Conservation (phyloP, 2,797 vertebrate genomes). For the Danio kyathit region DNA sequence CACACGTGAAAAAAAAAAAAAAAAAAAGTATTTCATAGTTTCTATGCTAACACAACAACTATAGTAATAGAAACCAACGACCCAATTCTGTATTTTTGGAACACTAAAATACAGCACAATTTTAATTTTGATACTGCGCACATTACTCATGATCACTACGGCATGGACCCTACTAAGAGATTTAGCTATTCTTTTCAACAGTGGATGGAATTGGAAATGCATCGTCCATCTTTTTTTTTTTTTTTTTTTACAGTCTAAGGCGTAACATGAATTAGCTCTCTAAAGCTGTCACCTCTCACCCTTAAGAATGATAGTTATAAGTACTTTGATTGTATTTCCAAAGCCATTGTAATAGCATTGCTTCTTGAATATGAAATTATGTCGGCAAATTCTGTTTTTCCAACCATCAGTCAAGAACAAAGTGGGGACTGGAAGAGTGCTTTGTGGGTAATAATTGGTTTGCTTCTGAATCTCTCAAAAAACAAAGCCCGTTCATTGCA, state of each 20-base stretch:
- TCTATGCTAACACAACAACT: too few relatives aligned
- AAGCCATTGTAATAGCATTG: constrained; percentile 39
- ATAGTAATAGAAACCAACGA: too few relatives aligned
- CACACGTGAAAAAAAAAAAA: too few relatives aligned
- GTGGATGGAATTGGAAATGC: too few relatives aligned
- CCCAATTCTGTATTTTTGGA: too few relatives aligned
- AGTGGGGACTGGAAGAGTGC: constrained; percentile 23
- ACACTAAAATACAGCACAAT: too few relatives aligned
- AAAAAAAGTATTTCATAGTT: too few relatives aligned
- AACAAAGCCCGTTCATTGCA: constrained; percentile 31
- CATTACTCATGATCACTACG: too few relatives aligned
- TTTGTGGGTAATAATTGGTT: constrained; percentile 52
- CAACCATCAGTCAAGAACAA: constrained; percentile 46
- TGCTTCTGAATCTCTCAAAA: constrained; percentile 37
- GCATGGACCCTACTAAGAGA: too few relatives aligned
- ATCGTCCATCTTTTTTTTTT: too few relatives aligned
- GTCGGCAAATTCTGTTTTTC: constrained; percentile 36
- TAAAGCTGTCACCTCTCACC: constrained; percentile 23
- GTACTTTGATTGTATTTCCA: constrained; percentile 50
- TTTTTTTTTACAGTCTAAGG: not conserved
- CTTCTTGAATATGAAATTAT: constrained; percentile 47
- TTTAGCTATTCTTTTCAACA: too few relatives aligned
- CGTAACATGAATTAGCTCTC: not conserved
- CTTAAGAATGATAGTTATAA: constrained; percentile 45
- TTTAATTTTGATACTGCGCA: too few relatives aligned